Evolutionary conservation across 2,113 vertebrate species (phyloP), one percentile per base, ranked within the genome.

Genomic region (Aepyceros melampus): DNA sequence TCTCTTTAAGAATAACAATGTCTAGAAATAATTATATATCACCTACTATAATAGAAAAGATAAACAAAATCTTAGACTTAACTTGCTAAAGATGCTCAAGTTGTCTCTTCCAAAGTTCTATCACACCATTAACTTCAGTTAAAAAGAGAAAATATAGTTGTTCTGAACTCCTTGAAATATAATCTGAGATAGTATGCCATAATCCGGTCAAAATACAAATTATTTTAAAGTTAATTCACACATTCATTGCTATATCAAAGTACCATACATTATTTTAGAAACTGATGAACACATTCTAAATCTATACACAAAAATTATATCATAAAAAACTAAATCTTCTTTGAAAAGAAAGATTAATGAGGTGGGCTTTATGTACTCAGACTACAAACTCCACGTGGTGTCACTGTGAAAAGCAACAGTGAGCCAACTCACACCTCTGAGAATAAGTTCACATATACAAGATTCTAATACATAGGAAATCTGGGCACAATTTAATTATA

Each of bases 1-100:
- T 17, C 21, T 76, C 4, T 40, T 21, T 58, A 31, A 19, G 21
- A 58, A 3, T 60, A 29, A 56, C 45, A 79, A 60, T 51, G 19
- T 74, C 16, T 64, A 91, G 55, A 64, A 86, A 91, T 85, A 76
- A 64, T 78, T 83, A 45, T 67, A 29, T 40, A 74, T 83, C 9
- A 58, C 5, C 13, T 27, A 10, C 17, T 87, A 31, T 31, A 33
- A 55, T 27, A n/a, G 25, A 88, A 93, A 87, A 84, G 1, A 79
- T 33, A 64, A 56, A 14, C 3, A 55, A 89, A 89, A 49, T 84
- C 6, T 67, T 64, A 62, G 9, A 76, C 47, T 45, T 76, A 60
- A 40, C 3, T 71, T 84, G 29, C 23, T 51, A 91, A 96, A 90
- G 17, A 19, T 71, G 19, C 7, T 56, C 15, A 49, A 47, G 7